A percentile compares a stretch with the other conserved stretches of the same genome.
These are phyloP conservation scores for Phenganax stokvisi DNA, from an alignment of 92 coral and sea anemone genomes.

Conservation along the genomic window DNA sequence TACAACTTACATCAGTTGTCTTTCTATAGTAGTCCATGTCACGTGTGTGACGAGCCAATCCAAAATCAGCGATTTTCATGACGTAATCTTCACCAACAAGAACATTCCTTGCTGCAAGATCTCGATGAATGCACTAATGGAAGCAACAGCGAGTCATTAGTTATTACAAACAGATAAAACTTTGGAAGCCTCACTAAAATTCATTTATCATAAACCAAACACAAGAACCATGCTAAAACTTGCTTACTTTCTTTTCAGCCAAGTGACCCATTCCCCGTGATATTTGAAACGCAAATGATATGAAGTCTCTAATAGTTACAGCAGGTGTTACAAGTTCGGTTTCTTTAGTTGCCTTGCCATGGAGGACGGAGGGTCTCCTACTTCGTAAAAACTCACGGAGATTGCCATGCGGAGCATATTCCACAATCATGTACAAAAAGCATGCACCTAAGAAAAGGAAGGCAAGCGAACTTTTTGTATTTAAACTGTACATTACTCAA, in stretches of 20 bases:
- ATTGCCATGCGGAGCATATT: conserved; percentile 92
- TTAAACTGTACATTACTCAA: no score
- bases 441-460: conserved; percentile 43
- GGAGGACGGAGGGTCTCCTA: conserved; percentile 80
- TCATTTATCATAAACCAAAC: no score
- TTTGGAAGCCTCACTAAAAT: no score
- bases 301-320: conserved; percentile 81
- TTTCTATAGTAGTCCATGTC: conserved; percentile 93
- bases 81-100: conserved; percentile 92
- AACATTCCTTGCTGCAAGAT: conserved; percentile 89
- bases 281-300: conserved; percentile 88
- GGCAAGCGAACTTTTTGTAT: not conserved
- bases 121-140: conserved; percentile 87
- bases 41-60: conserved; percentile 88
- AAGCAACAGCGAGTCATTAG: not conserved
- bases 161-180: no score
- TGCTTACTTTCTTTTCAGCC: conserved; percentile 68
- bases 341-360: conserved; percentile 35
- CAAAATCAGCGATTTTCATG: conserved; percentile 98
- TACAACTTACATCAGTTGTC: conserved; percentile 80
- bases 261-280: conserved; percentile 94
- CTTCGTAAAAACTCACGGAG: conserved; percentile 86
- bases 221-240: no score
- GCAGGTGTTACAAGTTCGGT: conserved; percentile 49
- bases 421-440: conserved; percentile 82